These are phyloP conservation scores for Cherax destructor DNA, from an alignment of 1,140 invertebrate species.

Conservation along the genomic window DNA sequence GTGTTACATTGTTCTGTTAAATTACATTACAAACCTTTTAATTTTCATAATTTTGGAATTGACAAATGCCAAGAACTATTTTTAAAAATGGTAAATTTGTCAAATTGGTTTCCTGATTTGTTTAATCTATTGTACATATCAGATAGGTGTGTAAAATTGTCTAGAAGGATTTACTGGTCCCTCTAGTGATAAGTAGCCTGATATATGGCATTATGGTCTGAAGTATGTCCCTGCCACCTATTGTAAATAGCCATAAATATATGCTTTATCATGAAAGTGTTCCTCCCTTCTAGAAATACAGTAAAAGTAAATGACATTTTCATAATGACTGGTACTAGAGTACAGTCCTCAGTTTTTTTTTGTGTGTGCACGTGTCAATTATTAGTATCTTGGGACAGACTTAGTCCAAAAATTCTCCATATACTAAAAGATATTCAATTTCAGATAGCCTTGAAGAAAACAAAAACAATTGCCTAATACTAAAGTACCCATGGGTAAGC, in stretches of 20 bases:
- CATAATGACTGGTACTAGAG: neutral
- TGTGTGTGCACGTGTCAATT: too few relatives aligned
- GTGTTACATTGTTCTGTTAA: neutral
- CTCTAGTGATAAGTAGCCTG: conserved; percentile 8
- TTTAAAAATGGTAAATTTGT: neutral
- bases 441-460: too few relatives aligned
- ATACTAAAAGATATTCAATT: too few relatives aligned
- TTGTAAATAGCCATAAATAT: neutral
- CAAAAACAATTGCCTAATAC: too few relatives aligned
- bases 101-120: neutral
- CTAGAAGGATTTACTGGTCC: conserved; percentile 3
- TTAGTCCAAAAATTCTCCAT: too few relatives aligned
- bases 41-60: neutral
- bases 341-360: neutral
- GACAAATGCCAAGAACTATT: neutral
- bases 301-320: neutral
- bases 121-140: neutral
- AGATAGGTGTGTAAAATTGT: neutral
- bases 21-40: neutral
- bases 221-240: neutral
- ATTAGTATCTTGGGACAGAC: too few relatives aligned
- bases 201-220: conserved; percentile 13
- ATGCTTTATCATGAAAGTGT: neutral
- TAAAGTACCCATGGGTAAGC: neutral
- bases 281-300: neutral